Evolutionary conservation across 2,888 invertebrate species (phyloP).

Genomic region (Pristionchus maxplancki): DNA sequence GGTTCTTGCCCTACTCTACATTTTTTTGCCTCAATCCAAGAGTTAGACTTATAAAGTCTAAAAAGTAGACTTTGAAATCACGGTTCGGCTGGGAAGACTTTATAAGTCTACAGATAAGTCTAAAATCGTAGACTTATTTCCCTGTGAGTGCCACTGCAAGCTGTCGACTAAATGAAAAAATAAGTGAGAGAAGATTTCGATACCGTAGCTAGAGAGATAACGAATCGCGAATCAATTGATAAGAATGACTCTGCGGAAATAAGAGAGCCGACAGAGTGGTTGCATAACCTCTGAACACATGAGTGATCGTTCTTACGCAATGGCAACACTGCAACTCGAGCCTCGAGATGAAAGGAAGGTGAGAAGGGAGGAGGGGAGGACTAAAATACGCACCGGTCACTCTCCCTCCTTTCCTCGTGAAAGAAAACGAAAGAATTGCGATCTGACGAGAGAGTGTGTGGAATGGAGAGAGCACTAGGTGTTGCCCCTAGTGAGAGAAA

Average conservation of each 20-base stretch:
- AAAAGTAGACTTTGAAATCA: too few species aligned
- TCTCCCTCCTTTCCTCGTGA: background rate
- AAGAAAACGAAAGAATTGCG: constrained; percentile 3
- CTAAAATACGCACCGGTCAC: background rate
- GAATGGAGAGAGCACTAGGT: constrained; percentile 5
- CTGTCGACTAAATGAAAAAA: background rate
- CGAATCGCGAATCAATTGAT: background rate
- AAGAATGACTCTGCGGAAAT: background rate
- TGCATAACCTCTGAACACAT: background rate
- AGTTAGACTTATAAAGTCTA: too few species aligned
- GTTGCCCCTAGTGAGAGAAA: background rate
- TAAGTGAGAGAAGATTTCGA: too few species aligned
- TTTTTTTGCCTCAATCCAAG: too few species aligned
- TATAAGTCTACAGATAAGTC: too few species aligned
- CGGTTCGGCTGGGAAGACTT: too few species aligned
- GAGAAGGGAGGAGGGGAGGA: background rate
- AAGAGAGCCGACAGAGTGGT: background rate
- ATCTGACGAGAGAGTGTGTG: background rate
- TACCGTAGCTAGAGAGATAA: too few species aligned
- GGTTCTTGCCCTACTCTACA: too few species aligned
- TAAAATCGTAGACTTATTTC: too few species aligned
- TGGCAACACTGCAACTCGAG: background rate
- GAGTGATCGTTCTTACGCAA: background rate
- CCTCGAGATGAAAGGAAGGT: background rate
- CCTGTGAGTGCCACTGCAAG: background rate